phyloP scores from a whole-genome alignment of 2,113 vertebrate species.

The human (Homo sapiens) region GRCh38 chr7:34270001-34270500 shows the following conservation, averaged over 20 bases:
- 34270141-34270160: background rate
- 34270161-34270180: background rate
- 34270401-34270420: background rate
- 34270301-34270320: background rate
- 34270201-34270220: background rate
- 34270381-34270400: background rate
- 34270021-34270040: background rate
- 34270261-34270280: background rate
- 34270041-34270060: background rate
- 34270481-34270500: constrained; percentile 11
- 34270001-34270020: background rate
- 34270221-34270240: background rate
- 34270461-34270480: constrained; percentile 14
- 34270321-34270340: background rate
- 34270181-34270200: background rate
- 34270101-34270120: background rate
- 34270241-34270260: background rate
- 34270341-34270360: background rate
- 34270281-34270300: background rate
- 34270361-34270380: background rate
- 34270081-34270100: background rate
- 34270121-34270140: background rate
- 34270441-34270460: background rate
- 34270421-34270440: background rate
- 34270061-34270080: background rate